These are phyloP conservation scores for Stigmatopora argus DNA, from an alignment of 2,113 vertebrate species.

Conservation along the genomic window DNA sequence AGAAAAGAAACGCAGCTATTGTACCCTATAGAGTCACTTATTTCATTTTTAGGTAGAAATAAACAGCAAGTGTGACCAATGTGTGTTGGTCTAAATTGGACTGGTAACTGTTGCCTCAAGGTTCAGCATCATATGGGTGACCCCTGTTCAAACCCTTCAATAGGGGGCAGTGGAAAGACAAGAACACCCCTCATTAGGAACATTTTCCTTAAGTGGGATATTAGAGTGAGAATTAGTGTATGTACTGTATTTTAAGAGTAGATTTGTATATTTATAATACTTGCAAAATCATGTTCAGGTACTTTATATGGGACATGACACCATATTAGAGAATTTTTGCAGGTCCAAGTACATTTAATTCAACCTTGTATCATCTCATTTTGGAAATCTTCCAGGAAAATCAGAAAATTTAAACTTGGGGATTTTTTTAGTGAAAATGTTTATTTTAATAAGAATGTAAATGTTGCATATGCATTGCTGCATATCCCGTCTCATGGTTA, in stretches of 20 bases:
- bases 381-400: neutral
- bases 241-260: conserved; percentile 26
- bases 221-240: conserved; percentile 48
- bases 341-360: no score
- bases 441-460: neutral
- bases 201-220: conserved; percentile 59
- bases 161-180: conserved; percentile 41
- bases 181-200: conserved; percentile 44
- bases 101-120: conserved; percentile 31
- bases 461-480: neutral
- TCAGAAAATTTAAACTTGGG: neutral
- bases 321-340: no score
- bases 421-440: neutral
- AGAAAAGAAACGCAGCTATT: neutral
- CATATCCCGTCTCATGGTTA: no score
- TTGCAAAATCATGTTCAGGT: no score
- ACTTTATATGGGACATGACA: no score
- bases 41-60: conserved; percentile 19
- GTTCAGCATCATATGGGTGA: conserved; percentile 18
- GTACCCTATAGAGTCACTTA: conserved; percentile 11
- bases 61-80: conserved; percentile 22
- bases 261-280: conserved; percentile 48
- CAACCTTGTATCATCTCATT: neutral
- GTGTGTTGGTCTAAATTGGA: conserved; percentile 32
- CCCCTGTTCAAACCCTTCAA: conserved; percentile 46